Evolutionary conservation across 2,113 vertebrate genomes (phyloP).

Genomic region (Thymallus thymallus): DNA sequence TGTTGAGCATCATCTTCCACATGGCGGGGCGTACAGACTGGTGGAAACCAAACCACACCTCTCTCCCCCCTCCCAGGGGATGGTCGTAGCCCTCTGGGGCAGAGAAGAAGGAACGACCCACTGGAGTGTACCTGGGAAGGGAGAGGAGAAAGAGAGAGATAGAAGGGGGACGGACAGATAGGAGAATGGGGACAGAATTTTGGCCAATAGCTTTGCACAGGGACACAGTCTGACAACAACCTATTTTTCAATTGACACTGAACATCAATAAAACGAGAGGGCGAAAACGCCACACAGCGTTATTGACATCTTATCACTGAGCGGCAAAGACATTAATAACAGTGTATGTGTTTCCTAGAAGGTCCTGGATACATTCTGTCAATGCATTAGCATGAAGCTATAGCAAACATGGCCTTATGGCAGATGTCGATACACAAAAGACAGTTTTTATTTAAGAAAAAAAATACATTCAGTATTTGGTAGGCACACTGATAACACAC

Average conservation of each 20-base stretch:
- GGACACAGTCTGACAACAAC: conserved; percentile 9
- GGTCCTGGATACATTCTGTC: conserved; percentile 20
- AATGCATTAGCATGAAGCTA: conserved; percentile 7
- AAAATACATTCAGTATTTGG: conserved; percentile 46
- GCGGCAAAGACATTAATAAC: conserved; percentile 33
- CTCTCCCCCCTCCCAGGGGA: conserved; percentile 93
- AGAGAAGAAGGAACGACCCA: conserved; percentile 98
- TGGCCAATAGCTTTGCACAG: conserved; percentile 27
- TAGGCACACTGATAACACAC: not conserved
- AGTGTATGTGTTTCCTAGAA: not conserved
- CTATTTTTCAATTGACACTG: conserved; percentile 15
- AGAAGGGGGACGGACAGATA: conserved; percentile 4
- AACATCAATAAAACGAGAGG: conserved; percentile 35
- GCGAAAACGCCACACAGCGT: conserved; percentile 7
- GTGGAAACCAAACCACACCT: conserved; percentile 99
- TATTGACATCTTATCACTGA: conserved; percentile 26
- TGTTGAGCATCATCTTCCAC: conserved; percentile 99
- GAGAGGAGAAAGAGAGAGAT: not conserved
- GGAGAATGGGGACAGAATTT: conserved; percentile 13
- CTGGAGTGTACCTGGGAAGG: conserved; percentile 89
- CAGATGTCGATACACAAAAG: conserved; percentile 35
- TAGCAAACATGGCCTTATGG: conserved; percentile 32
- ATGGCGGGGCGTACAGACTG: conserved; percentile 97
- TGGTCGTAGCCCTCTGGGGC: conserved; percentile 98
- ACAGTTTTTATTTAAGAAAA: conserved; percentile 44